These are phyloP conservation scores for Acanthosepion esculentum DNA, from an alignment of 2,888 invertebrate species.

Conservation along the genomic window DNA sequence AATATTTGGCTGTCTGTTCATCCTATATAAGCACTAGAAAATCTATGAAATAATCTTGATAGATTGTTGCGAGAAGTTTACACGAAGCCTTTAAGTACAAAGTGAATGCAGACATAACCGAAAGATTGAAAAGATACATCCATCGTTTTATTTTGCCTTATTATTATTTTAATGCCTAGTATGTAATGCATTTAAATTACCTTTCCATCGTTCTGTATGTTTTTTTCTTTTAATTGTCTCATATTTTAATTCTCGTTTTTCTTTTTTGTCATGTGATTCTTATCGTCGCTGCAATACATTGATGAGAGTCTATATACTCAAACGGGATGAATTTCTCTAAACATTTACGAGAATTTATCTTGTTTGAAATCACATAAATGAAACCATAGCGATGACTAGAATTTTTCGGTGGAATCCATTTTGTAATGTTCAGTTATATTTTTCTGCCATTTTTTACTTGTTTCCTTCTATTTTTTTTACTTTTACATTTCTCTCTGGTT, in stretches of 20 bases:
- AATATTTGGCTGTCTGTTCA: too few relatives aligned
- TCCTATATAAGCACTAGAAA: background rate
- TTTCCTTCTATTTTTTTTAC: too few relatives aligned
- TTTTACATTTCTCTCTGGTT: too few relatives aligned
- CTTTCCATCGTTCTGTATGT: background rate
- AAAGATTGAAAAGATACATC: background rate
- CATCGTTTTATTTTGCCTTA: background rate
- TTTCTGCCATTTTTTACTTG: too few relatives aligned
- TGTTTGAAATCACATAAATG: background rate
- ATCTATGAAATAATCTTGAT: slow-evolving; percentile 15
- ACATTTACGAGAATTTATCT: background rate
- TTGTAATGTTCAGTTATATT: background rate
- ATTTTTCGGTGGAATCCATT: background rate
- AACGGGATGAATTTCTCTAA: background rate
- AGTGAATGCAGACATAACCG: background rate
- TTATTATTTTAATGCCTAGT: background rate
- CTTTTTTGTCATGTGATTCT: background rate
- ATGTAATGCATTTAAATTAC: background rate
- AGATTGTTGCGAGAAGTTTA: background rate
- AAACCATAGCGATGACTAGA: background rate
- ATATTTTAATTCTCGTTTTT: background rate
- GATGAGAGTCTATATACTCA: background rate
- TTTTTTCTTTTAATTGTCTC: background rate
- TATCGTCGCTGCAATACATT: background rate
- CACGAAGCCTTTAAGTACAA: background rate